Evolutionary conservation across 1,140 invertebrate genomes (phyloP), one percentile per base, ranked within the genome.

Genomic region (Saccostrea cuccullata): DNA sequence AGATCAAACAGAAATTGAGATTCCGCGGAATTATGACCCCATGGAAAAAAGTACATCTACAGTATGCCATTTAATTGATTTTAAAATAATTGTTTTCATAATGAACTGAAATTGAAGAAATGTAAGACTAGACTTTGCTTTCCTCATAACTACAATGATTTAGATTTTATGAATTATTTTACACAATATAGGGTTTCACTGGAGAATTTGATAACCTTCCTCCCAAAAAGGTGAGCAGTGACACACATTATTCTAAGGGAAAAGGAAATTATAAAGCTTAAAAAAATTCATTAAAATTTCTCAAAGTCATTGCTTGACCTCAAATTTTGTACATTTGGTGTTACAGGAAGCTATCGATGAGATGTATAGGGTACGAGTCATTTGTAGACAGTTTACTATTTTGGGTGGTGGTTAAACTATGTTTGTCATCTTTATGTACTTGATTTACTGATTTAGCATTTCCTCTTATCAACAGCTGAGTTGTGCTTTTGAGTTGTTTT

Each of bases 131-230:
- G 6, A 47, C 1, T 47, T 47, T 47, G 47, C 47, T 47, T 47
- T 47, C 0, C 47, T 8, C 47, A 47, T 2, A 3, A 47, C 47
- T 3, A 47, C 9, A 47, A 47, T 47, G 47, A 47, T 47, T 47
- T 47, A 47, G 47, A 47, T 47, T 47, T 2, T 47, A 9, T 20
- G 6, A 20, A 64, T 64, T 64, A 64, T 64, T 64, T 64, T 64
- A 64, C 58, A 64, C 58, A 26, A 77, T 36, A 77, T 36, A 77
- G 70, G 70, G 36, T 36, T 77, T 77, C 70, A 36, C 26, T 36
- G 70, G 70, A 36, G 70, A 77, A 77, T 77, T 77, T 30, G 70
- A 36, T 36, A 36, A 77, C 30, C 30, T 77, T 77, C 70, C 70
- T 36, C 11, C 30, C 13, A 77, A 77, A 77, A 77, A 36, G 70